Conservation (phyloP, 2,888 invertebrate genomes). For the Thymelicus lineola region DNA sequence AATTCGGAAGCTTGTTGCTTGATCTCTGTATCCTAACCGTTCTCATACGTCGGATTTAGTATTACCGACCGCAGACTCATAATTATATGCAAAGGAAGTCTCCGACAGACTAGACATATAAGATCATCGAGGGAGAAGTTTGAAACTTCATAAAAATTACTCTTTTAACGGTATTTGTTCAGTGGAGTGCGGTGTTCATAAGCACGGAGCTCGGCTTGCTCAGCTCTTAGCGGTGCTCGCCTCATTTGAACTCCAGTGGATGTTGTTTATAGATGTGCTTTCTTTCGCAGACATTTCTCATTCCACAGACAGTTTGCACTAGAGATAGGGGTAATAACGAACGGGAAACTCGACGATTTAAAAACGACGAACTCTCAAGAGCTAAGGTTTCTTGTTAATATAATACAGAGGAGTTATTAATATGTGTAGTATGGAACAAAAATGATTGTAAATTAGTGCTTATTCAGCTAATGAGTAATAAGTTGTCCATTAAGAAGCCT, state of each 20-base stretch:
- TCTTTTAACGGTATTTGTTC: slow-evolving; percentile 35
- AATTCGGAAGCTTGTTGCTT: too few relatives aligned
- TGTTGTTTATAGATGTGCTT: slow-evolving; percentile 31
- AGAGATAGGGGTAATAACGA: slow-evolving; percentile 12
- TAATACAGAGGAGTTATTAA: not conserved
- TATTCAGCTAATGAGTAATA: too few relatives aligned
- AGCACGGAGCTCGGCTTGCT: slow-evolving; percentile 15
- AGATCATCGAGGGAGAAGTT: slow-evolving; percentile 29
- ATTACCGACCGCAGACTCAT: not conserved
- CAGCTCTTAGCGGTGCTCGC: slow-evolving; percentile 19
- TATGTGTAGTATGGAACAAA: not conserved
- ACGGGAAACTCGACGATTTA: not conserved
- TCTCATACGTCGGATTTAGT: not conserved
- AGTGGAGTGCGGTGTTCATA: slow-evolving; percentile 24
- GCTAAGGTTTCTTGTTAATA: not conserved
- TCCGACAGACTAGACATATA: not conserved
- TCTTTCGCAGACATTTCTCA: slow-evolving; percentile 31
- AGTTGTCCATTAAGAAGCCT: too few relatives aligned
- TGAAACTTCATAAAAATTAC: slow-evolving; percentile 37
- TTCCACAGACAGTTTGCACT: slow-evolving; percentile 11
- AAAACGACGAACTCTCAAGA: not conserved
- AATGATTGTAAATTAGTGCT: too few relatives aligned
- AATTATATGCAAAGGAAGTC: not conserved
- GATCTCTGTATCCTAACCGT: too few relatives aligned
- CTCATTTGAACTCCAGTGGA: slow-evolving; percentile 33